phyloP scores from a whole-genome alignment of 2,113 vertebrate species.

The Mystacornis crossleyi region DNA sequence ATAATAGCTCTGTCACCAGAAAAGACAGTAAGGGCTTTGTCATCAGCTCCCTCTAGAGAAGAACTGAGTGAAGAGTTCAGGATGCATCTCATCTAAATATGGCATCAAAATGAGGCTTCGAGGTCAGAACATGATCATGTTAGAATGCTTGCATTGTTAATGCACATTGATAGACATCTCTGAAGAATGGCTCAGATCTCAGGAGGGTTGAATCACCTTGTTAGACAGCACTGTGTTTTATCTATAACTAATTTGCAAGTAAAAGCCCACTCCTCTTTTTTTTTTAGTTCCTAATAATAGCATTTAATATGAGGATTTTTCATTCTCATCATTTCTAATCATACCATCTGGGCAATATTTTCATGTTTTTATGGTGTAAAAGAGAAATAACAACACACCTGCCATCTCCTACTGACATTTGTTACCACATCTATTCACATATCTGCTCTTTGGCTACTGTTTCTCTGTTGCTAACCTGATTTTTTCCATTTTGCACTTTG shows the following conservation, averaged over 20 bases:
- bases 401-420: background rate
- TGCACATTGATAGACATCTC: background rate
- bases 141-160: background rate
- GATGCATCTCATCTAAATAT: background rate
- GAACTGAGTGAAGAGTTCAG: background rate
- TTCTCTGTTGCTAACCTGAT: background rate
- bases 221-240: background rate
- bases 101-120: background rate
- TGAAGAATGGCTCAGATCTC: background rate
- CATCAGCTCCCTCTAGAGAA: constrained; percentile 44
- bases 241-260: background rate
- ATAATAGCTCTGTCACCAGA: background rate
- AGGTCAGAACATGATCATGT: background rate
- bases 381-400: background rate
- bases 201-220: background rate
- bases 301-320: background rate
- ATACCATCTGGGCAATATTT: background rate
- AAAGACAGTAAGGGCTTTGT: constrained; percentile 24
- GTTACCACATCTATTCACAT: background rate
- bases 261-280: background rate
- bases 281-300: background rate
- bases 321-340: background rate
- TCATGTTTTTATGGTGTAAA: background rate
- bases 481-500: background rate
- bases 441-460: background rate